phyloP scores from a whole-genome alignment of 2,113 vertebrate genomes.

The Caretta caretta region DNA sequence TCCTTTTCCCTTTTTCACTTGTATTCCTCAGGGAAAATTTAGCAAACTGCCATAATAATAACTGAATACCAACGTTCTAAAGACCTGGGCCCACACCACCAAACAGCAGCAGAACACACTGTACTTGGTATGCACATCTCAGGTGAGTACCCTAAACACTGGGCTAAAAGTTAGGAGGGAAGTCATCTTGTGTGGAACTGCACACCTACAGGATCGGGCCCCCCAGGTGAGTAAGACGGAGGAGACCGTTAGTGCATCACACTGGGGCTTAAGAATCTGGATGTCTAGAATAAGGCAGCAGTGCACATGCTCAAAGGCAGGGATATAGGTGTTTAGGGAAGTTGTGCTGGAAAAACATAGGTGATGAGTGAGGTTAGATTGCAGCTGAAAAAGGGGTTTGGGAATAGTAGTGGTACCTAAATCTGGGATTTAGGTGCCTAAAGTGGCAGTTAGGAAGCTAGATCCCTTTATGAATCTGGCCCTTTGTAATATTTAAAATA shows the following conservation, averaged over 20 bases:
- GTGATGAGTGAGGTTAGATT: no score
- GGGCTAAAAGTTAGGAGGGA: neutral
- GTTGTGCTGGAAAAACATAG: no score
- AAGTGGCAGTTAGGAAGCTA: neutral
- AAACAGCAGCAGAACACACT: neutral
- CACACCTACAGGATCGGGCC: neutral
- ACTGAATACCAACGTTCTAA: accelerated
- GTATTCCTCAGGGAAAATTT: neutral
- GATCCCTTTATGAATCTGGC: neutral
- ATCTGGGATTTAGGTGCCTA: no score
- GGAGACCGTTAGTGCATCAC: neutral
- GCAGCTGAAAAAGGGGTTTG: no score
- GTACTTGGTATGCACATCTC: neutral
- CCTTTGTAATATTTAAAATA: neutral
- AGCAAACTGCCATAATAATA: neutral
- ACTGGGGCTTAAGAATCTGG: neutral
- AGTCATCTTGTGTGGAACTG: neutral
- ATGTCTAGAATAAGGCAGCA: neutral
- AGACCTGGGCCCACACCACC: neutral
- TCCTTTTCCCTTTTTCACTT: neutral
- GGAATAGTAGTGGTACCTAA: no score
- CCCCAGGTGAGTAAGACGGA: neutral
- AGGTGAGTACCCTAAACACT: neutral
- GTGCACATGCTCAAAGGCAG: neutral
- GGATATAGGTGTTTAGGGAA: neutral